Base-by-base conservation (phyloP, 2,797 vertebrate species). In the Takifugu ocellatus region DNA sequence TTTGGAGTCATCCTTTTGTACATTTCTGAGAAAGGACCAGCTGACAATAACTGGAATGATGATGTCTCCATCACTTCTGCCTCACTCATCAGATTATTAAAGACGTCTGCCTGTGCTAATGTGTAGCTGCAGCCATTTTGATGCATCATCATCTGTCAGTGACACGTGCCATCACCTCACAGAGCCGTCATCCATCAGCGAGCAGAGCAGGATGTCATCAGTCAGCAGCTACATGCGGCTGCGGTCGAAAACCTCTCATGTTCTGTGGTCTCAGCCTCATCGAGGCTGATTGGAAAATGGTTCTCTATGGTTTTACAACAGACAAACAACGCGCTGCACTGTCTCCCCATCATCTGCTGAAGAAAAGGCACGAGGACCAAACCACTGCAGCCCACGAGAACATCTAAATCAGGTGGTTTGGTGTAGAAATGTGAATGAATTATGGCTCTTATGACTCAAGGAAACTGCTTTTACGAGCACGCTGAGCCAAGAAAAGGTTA, bases 281-380 rank as follows among this genome's bases (percentile, higher is more conserved):
- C 36, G 60, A 75, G 17, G 63, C 59, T 55, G 69, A 82, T 74
- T 81, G 72, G 65, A 75, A 77, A 64, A 39, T 16, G 56, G 57
- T 58, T 69, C 59, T 56, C 33, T 42, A 21, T 16, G 65, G 73
- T 70, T 66, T 75, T 61, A 64, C 66, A 72, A 75, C 58, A 81
- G 73, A 61, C 74, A 79, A 83, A 75, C 72, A 78, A 50, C 1
- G 15, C 36, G 9, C 43, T 36, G 51, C 59, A 12, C 55, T 53
- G 56, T 71, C 75, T 51, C 69, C 63, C 68, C 63, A 53, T 71
- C 54, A 47, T 25, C 25, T 8, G 17, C 51, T 25, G 54, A 31
- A 52, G 45, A 56, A 56, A 72, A 53, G 57, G 29, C 3, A 26
- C 7, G 33, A 31, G 51, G 49, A 66, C 47, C 54, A 52, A 73